Evolutionary conservation across 1,140 invertebrate genomes (phyloP), one percentile per base, ranked within the genome.

Genomic region (Dinoponera quadriceps): DNA sequence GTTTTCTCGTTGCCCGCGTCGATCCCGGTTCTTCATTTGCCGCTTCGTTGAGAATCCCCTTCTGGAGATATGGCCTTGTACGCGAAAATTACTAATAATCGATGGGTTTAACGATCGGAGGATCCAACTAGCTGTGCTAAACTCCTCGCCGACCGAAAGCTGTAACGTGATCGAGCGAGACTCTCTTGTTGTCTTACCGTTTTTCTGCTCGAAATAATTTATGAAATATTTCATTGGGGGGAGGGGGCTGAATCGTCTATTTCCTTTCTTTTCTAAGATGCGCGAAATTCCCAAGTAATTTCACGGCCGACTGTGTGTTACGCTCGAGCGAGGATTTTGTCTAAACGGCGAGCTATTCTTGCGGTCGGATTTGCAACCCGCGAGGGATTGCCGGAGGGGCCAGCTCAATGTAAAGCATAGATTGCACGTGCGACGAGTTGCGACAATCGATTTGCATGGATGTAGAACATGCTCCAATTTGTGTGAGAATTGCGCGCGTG

Each of bases 401-500:
- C 29, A 51, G 59, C 44, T 51, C 38, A 25, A 75, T 29, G 9
- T 75, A 63, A 51, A 75, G 65, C 69, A 33, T 54, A 80, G 69
- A 71, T 80, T 54, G 65, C 65, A 80, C 75, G 65, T 71, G 75
- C 65, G 69, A 80, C 38, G 65, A 69, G 75, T 80, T 71, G 75
- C 75, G 75, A 65, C 75, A 80, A 80, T 80, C 75, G 75, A 80
- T 80, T 44, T 69, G 75, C 66, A 3, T 25, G 51, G 65, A 80
- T 80, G 75, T 80, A 44, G 75, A 80, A 71, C 75, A 71, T 29
- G 75, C 75, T 80, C 75, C 75, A 80, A 80, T 80, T 80, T 69
- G 66, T 22, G 62, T n/a, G 65, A 69, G 75, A 78, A 78, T 57
- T 78, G 63, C 49, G 69, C 51, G 38, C 38, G n/a, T 80, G 51